Base-by-base conservation (phyloP, 2,888 invertebrate species). In the Odontocerum albicorne region DNA sequence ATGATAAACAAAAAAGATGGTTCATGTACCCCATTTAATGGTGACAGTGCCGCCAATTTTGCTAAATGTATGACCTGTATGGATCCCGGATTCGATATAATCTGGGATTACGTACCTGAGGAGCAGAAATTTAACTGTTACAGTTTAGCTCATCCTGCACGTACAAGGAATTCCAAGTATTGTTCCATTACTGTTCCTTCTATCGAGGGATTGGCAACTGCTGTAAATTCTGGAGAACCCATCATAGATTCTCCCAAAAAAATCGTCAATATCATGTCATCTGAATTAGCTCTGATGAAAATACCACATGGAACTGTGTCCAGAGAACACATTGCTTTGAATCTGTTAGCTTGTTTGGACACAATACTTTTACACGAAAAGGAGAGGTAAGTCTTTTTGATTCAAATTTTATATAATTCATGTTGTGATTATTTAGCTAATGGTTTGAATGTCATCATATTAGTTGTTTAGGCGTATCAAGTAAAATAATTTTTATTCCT, bases 1-100 rank as follows among this genome's bases (percentile, higher is more conserved):
- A 90, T 93, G 15, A 95, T 96, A 62, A 94, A 88, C 70, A 92
- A 92, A 67, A 79, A 82, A 32, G 95, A 96, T 67, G 95, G 96
- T 12, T 86, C 85, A 60, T 96, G 96, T 69, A 85, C 85, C 55
- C 87, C 92, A 10, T 96, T 92, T 75, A 83, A 83, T 59, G 89
- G 88, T 6, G 74, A 80, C 12, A 91, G 92, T 64, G 96, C 96
- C 72, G 88, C 90, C 0, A 88, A 92, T 68, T 90, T 96, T 62
- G 85, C 84, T 13, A 86, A 87, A 64, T 86, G 87, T 62, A 85
- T 88, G 42, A 86, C 90, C 0, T 90, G 89, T 65, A 77, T 97
- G 64, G 98, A 98, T 75, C 93, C 96, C 0, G 79, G 90, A 47
- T 96, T 95, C 72, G 93, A 96, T 72, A 88, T 96, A 0, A 76